These are phyloP conservation scores for Caerostris darwini DNA, from an alignment of 1,140 invertebrate species.

Conservation along the genomic window DNA sequence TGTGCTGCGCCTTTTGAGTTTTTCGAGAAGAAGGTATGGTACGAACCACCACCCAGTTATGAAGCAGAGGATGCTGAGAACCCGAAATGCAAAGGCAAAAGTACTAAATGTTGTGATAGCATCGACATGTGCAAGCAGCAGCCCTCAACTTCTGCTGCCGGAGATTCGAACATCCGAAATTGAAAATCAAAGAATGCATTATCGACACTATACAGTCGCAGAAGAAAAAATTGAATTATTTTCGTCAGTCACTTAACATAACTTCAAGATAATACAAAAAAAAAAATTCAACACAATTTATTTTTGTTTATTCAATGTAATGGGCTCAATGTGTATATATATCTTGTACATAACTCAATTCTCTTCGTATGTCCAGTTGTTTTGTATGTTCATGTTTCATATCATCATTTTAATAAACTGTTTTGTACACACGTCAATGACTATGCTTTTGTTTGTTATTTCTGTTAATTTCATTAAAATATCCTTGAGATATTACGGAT, in stretches of 20 bases:
- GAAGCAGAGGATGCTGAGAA: background rate
- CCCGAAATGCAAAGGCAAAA: background rate
- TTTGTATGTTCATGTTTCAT: background rate
- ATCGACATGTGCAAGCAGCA: background rate
- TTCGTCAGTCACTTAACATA: background rate
- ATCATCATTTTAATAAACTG: background rate
- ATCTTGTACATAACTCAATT: constrained; percentile 23
- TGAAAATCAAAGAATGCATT: constrained; percentile 16
- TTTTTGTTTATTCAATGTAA: background rate
- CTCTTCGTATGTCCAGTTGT: background rate
- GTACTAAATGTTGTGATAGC: background rate
- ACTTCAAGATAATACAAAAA: background rate
- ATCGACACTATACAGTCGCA: background rate
- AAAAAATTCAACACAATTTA: background rate
- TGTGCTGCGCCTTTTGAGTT: constrained; percentile 32
- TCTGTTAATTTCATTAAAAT: too few relatives aligned
- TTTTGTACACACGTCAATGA: background rate
- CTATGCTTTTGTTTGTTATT: background rate
- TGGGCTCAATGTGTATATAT: background rate
- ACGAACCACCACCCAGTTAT: background rate
- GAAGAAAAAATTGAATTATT: background rate
- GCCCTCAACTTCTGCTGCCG: background rate
- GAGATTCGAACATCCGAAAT: background rate
- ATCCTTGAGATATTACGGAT: too few relatives aligned
- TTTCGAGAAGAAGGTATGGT: constrained; percentile 64